Evolutionary conservation across 2,797 vertebrate species (phyloP).

Genomic region (Champsocephalus esox): DNA sequence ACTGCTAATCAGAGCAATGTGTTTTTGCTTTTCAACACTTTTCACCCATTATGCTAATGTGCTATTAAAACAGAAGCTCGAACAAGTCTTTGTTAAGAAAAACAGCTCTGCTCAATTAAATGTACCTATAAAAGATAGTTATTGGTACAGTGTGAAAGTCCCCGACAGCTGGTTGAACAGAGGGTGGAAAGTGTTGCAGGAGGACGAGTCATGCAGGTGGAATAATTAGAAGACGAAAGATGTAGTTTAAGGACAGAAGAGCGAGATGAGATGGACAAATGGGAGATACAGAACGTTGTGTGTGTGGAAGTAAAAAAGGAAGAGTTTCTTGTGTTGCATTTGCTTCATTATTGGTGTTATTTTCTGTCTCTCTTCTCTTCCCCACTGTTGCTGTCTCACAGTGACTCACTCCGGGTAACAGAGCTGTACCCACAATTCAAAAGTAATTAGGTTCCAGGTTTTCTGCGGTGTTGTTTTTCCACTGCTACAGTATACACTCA

Average conservation of each 20-base stretch:
- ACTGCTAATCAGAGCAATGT: conserved; percentile 31
- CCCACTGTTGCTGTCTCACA: neutral
- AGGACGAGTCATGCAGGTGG: conserved; percentile 28
- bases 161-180: conserved; percentile 15
- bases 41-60: conserved; percentile 51
- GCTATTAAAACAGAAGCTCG: conserved; percentile 30
- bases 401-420: neutral
- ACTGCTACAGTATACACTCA: neutral
- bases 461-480: conserved; percentile 1
- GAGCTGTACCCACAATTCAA: conserved; percentile 5
- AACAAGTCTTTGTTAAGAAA: neutral
- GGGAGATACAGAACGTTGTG: conserved; percentile 6
- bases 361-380: neutral
- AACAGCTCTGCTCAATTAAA: neutral
- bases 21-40: conserved; percentile 31
- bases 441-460: conserved; percentile 12
- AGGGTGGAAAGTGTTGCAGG: conserved; percentile 40
- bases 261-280: conserved; percentile 35
- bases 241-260: conserved; percentile 53
- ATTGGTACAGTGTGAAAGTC: conserved; percentile 6
- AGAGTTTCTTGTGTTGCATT: conserved; percentile 31
- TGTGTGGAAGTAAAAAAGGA: conserved; percentile 4
- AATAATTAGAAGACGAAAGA: conserved; percentile 58
- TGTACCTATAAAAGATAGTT: conserved; percentile 2
- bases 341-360: conserved; percentile 24